Evolutionary conservation across 1,140 invertebrate genomes (phyloP), one percentile per base, ranked within the genome.

Genomic region (Sitodiplosis mosellana): DNA sequence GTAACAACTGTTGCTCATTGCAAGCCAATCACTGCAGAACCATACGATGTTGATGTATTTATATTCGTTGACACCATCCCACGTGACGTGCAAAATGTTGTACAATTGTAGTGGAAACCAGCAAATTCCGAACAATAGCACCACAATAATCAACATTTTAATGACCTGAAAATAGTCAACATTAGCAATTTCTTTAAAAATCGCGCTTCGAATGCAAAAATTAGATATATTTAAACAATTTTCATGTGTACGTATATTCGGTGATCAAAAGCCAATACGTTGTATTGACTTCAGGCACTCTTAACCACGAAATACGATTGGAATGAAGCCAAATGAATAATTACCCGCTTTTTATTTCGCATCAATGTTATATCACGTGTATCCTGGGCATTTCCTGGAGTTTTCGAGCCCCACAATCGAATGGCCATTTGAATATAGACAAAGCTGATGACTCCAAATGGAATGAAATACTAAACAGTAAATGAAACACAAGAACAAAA

Each of bases 1-100:
- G 59, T 81, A 84, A 55, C 83, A 87, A 42, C 81, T 85, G 59
- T 87, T 87, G 52, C 79, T 83, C 83, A 87, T 87, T 1, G 85
- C 84, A 50, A 88, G 61, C 82, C 83, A 87, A 61, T 89, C 83
- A 56, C 75, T 83, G 58, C 76, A 83, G 58, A 89, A 86, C 69
- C 74, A 84, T 44, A 83, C 72, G 8, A 83, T 79, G 57, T 83
- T 81, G 48, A 84, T 84, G 56, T 81, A 83, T 49, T 69, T 67
- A 59, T 81, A 83, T 76, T 76, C 69, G 56, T 83, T 83, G 47
- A 85, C 80, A 50, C 72, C 63, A 19, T 76, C 74, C 55, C 77
- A 76, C 38, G 78, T 76, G 40, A 79, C 75, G 52, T 77, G 75
- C 34, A 83, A 64, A 52, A 83, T 72, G 64, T 78, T 80, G 60